phyloP scores from a whole-genome alignment of 2,888 invertebrate genomes.

The Tetranychus truncatus region DNA sequence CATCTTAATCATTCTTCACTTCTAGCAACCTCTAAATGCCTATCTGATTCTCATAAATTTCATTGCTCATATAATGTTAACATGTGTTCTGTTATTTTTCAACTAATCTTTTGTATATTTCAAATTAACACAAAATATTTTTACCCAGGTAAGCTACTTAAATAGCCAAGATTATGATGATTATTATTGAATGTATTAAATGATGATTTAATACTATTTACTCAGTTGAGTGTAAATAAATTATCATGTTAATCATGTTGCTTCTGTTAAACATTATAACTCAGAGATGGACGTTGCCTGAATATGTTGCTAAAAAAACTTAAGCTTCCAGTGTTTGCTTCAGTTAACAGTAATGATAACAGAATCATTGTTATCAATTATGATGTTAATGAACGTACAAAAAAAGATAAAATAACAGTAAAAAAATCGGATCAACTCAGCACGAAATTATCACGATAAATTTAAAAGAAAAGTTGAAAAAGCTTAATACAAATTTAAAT shows the following conservation, averaged over 20 bases:
- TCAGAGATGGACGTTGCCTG: too few relatives aligned
- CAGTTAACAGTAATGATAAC: too few relatives aligned
- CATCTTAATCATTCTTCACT: background rate
- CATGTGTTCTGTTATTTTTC: too few relatives aligned
- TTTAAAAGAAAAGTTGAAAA: background rate
- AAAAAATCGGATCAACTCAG: background rate
- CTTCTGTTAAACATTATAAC: too few relatives aligned
- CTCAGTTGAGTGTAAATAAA: background rate
- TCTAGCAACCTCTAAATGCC: too few relatives aligned
- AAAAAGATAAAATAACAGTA: background rate
- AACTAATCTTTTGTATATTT: too few relatives aligned
- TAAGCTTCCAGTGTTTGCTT: too few relatives aligned
- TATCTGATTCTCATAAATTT: background rate
- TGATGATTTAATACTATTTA: background rate
- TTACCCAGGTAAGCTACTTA: background rate
- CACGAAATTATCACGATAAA: background rate
- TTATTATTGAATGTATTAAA: background rate
- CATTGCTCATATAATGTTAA: background rate
- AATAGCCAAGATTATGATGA: background rate
- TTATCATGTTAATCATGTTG: too few relatives aligned
- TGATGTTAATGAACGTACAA: background rate
- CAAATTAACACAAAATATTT: too few relatives aligned
- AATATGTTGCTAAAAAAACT: too few relatives aligned
- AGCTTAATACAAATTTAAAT: too few relatives aligned
- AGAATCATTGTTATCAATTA: background rate